Conservation (phyloP, 2,113 vertebrate species). For the Anolis sagrei region DNA sequence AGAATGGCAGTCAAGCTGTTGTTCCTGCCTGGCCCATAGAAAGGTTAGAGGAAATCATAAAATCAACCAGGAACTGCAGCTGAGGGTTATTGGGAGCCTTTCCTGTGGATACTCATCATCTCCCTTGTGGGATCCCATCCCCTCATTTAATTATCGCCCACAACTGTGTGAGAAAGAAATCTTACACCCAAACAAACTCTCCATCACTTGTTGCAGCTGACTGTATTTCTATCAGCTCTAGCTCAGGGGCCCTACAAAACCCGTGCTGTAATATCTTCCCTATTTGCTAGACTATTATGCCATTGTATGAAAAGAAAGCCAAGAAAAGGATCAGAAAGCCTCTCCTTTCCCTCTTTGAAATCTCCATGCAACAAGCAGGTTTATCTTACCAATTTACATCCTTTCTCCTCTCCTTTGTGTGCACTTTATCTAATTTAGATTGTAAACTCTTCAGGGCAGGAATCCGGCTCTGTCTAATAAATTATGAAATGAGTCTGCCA, state of each 20-base stretch:
- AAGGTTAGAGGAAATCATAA: background rate
- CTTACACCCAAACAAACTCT: background rate
- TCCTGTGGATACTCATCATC: background rate
- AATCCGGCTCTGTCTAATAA: slow-evolving; percentile 33
- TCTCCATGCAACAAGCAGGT: slow-evolving; percentile 7
- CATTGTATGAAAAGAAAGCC: background rate
- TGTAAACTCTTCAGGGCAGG: slow-evolving; percentile 35
- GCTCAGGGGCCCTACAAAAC: background rate
- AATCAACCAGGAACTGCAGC: background rate
- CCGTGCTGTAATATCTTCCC: background rate
- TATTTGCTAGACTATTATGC: background rate
- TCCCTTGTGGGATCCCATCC: no score
- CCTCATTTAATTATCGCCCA: background rate
- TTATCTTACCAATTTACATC: slow-evolving; percentile 10
- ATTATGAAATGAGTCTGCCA: slow-evolving; percentile 40
- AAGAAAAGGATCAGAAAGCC: background rate
- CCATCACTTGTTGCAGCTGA: slow-evolving; percentile 9
- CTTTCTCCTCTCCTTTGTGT: slow-evolving; percentile 24
- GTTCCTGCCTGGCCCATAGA: background rate
- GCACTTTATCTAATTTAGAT: slow-evolving; percentile 37
- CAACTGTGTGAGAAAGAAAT: background rate
- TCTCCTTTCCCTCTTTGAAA: background rate
- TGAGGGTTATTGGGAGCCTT: background rate
- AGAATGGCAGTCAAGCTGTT: background rate
- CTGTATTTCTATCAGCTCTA: background rate